A percentile compares a stretch with the other conserved stretches of the same genome.
phyloP scores from a whole-genome alignment of 2,113 vertebrate species.

The Equus quagga region DNA sequence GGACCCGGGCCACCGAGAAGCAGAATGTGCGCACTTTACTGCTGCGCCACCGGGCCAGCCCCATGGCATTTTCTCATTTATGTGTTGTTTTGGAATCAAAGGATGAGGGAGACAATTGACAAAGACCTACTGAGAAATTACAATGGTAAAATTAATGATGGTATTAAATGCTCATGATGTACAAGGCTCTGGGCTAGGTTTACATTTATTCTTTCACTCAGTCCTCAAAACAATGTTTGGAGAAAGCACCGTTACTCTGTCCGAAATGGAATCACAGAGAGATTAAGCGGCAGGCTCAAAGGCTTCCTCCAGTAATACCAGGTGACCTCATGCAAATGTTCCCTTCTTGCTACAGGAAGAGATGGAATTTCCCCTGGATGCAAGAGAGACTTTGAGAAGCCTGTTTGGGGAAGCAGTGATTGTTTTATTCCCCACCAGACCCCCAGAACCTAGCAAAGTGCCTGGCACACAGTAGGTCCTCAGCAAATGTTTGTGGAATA shows the following conservation, averaged over 20 bases:
- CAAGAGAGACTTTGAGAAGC: neutral
- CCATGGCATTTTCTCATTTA: neutral
- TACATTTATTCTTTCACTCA: neutral
- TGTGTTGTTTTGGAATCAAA: neutral
- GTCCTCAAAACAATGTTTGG: neutral
- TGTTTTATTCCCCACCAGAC: neutral
- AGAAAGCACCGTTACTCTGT: neutral
- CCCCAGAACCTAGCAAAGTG: neutral
- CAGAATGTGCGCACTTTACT: no score
- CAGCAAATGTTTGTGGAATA: neutral
- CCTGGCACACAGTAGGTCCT: neutral
- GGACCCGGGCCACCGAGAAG: no score
- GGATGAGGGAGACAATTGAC: neutral
- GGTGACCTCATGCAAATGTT: neutral
- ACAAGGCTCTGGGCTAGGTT: neutral
- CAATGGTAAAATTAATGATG: neutral
- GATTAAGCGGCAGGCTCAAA: neutral
- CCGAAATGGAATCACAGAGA: neutral
- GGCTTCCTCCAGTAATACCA: neutral
- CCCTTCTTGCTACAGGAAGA: neutral
- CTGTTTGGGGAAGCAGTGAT: neutral
- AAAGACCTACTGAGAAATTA: slow-evolving; percentile 3
- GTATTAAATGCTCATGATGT: neutral
- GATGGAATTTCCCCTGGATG: neutral
- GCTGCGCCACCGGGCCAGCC: no score